Evolutionary conservation across 2,113 vertebrate species (phyloP), one percentile per base, ranked within the genome.

Genomic region (Perccottus glenii): DNA sequence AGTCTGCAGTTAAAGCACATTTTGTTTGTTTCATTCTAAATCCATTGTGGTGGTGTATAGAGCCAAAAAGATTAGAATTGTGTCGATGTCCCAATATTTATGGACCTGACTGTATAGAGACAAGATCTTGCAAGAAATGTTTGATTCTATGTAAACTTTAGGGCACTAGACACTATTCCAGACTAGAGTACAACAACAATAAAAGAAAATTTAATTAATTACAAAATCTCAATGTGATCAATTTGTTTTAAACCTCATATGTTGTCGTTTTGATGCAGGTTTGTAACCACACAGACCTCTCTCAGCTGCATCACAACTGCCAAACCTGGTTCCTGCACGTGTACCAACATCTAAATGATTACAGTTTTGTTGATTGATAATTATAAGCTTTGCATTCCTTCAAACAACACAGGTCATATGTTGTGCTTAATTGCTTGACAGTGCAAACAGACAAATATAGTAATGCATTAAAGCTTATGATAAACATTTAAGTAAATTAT

Each of bases 321-420:
- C 6, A 43, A 8, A 43, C 42, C 6, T 43, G 42, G 7, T 48
- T 46, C n/a, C 19, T 35, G 14, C 49, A 73, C 36, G 50, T 60
- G 46, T 53, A 36, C 14, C 35, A 35, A 35, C 36, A n/a, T 53
- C 14, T 40, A 1, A 73, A 42, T 43, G 49, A 67, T 48, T 47
- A 59, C 36, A 14, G 58, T 40, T 63, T 69, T 69, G 53, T 9
- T 69, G 42, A 69, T 27, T 69, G 66, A 52, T 64, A 60, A 75
- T 62, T 43, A 67, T 36, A 57, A 58, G 6, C 32, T 63, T 11
- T 5, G 0, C 19, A 43, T 33, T 44, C 43, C 14, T 45, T 11
- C 53, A 56, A 44, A 70, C 19, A 27, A 27, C 19, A 50, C 14
- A 53, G 48, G 43, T 46, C 47, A 49, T 58, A 70, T 66, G 50